These are phyloP conservation scores for Pangasius krempfi DNA, from an alignment of 2,797 vertebrate species.

Conservation along the genomic window DNA sequence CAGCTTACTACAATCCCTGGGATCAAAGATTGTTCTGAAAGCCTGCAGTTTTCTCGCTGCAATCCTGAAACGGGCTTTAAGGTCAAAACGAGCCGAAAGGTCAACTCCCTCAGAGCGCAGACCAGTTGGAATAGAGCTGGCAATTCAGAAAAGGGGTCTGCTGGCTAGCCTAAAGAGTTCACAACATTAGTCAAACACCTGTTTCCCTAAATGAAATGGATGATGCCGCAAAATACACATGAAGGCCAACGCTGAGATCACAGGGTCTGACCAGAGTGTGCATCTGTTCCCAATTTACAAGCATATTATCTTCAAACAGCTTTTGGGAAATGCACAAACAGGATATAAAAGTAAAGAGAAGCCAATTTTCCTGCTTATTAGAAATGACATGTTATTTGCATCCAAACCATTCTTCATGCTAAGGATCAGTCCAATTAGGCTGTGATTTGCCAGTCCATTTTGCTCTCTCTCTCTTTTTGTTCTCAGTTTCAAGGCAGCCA, in stretches of 20 bases:
- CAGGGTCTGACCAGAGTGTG: background rate
- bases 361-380: background rate
- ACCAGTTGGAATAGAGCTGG: background rate
- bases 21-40: conserved; percentile 28
- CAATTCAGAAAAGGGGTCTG: conserved; percentile 10
- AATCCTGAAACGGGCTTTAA: conserved; percentile 36
- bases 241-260: background rate
- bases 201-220: conserved; percentile 34
- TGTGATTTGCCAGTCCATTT: background rate
- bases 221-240: no score
- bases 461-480: background rate
- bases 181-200: conserved; percentile 46
- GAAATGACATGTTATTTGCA: background rate
- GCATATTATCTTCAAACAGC: background rate
- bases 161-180: conserved; percentile 38
- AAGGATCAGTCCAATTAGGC: background rate
- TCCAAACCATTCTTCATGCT: background rate
- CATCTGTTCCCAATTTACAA: conserved; percentile 19
- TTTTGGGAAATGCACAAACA: background rate
- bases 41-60: conserved; percentile 34
- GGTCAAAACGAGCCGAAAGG: conserved; percentile 38
- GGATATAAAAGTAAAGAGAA: background rate
- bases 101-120: conserved; percentile 13
- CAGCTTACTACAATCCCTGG: conserved; percentile 22
- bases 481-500: background rate